Percentiles rank a stretch among this genome's conserved stretches.
Evolutionary conservation across 2,888 invertebrate species (phyloP).

Genomic region (Prosopocoilus inquinatus): DNA sequence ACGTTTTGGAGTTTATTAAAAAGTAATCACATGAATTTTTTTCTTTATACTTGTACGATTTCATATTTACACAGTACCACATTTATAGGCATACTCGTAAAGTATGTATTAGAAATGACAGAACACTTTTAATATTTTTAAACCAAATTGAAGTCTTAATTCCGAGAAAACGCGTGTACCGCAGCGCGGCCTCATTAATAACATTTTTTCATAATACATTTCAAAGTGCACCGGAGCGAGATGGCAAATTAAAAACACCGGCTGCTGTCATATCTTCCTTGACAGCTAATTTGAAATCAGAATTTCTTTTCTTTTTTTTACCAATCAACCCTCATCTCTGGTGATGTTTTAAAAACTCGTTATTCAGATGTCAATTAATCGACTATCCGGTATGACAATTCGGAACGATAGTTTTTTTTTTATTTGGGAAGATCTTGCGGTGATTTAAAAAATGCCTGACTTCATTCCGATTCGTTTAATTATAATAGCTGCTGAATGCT

Average conservation of each 20-base stretch:
- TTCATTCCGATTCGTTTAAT: too few species aligned
- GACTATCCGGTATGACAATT: slow-evolving; percentile 28
- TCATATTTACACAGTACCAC: too few species aligned
- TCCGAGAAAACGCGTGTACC: neutral
- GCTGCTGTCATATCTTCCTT: slow-evolving; percentile 15
- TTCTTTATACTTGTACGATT: too few species aligned
- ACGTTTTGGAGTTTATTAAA: too few species aligned
- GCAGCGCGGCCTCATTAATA: neutral
- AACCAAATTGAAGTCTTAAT: neutral
- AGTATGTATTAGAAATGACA: too few species aligned
- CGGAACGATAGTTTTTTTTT: neutral
- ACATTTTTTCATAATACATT: slow-evolving; percentile 2
- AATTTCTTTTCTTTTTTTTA: slow-evolving; percentile 22
- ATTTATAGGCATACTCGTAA: too few species aligned
- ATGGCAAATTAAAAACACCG: slow-evolving; percentile 23
- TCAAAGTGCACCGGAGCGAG: slow-evolving; percentile 8
- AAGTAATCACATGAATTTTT: too few species aligned
- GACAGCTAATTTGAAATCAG: slow-evolving; percentile 30
- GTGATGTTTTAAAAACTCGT: slow-evolving; percentile 35
- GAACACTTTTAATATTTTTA: neutral
- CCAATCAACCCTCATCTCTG: slow-evolving; percentile 30
- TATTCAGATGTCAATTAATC: slow-evolving; percentile 39
- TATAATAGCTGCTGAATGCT: too few species aligned
- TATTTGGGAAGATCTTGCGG: neutral
- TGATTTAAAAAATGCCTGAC: too few species aligned